A percentile compares a stretch with the other conserved stretches of the same genome.
Conservation (phyloP, 2,113 vertebrate genomes). For the Dryoscopus gambensis region DNA sequence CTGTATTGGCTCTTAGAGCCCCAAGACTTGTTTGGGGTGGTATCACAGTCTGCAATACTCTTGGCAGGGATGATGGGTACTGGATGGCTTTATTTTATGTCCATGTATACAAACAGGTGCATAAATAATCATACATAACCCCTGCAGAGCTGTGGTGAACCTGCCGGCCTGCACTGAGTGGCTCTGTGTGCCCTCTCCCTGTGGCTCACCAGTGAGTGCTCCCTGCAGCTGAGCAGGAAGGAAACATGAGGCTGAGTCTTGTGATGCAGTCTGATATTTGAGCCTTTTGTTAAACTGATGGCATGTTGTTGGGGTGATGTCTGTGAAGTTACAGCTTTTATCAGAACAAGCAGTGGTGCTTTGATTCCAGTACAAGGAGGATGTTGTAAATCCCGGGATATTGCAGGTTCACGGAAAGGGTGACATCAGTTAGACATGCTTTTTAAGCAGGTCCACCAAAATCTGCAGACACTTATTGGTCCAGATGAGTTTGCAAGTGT, state of each 20-base stretch:
- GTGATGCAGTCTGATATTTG: background rate
- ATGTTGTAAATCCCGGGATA: conserved; percentile 43
- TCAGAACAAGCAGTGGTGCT: conserved; percentile 18
- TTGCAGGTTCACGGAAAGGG: conserved; percentile 10
- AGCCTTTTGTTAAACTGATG: conserved; percentile 26
- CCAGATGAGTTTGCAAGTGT: conserved; percentile 32
- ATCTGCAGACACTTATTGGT: conserved; percentile 15
- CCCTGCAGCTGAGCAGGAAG: background rate
- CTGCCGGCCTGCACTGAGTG: background rate
- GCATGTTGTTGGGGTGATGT: background rate
- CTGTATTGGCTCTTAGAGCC: background rate
- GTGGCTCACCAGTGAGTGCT: background rate
- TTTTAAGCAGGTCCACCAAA: background rate
- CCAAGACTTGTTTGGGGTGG: background rate
- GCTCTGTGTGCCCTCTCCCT: background rate
- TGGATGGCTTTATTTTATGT: background rate
- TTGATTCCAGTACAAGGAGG: conserved; percentile 46
- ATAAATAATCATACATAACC: background rate
- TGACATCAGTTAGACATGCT: conserved; percentile 36
- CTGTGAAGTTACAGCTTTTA: conserved; percentile 19
- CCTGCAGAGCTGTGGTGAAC: background rate
- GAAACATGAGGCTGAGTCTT: background rate
- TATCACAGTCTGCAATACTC: background rate
- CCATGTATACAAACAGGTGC: accelerated
- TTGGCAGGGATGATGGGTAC: background rate